A percentile compares a stretch with the other conserved stretches of the same genome.
Conservation (phyloP, 2,797 vertebrate genomes). For the Sylvia borin region DNA sequence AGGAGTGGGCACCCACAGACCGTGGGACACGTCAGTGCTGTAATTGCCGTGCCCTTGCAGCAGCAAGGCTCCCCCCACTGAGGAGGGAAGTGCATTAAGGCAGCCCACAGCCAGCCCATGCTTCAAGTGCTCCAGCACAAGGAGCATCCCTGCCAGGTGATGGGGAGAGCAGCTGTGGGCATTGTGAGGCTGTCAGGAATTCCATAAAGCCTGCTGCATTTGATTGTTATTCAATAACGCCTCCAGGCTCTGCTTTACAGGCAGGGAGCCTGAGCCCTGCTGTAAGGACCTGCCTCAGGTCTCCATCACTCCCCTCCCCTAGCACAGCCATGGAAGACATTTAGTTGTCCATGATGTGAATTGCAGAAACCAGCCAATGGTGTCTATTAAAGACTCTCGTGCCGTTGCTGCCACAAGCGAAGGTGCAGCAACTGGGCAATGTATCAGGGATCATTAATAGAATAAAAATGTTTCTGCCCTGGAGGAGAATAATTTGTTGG, state of each 20-base stretch:
- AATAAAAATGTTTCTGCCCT: background rate
- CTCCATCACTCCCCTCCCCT: background rate
- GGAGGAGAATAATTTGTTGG: constrained; percentile 14
- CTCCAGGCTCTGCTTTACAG: background rate
- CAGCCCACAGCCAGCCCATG: background rate
- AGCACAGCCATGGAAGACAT: background rate
- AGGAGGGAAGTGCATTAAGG: rapidly evolving
- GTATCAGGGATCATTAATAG: background rate
- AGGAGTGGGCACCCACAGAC: background rate
- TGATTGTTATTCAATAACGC: background rate
- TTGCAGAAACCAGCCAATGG: background rate
- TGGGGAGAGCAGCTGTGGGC: background rate
- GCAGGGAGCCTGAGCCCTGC: background rate
- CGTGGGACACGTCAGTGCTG: background rate
- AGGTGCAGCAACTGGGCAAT: background rate
- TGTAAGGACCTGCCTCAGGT: background rate
- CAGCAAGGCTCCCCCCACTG: background rate
- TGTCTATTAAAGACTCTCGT: background rate
- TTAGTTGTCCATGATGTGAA: background rate
- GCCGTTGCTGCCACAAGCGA: background rate
- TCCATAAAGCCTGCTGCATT: background rate
- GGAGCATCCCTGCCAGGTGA: background rate
- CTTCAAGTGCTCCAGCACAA: background rate
- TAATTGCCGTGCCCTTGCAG: background rate
- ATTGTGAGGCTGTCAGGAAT: background rate